Evolutionary conservation across 2,888 invertebrate species (phyloP).

Genomic region (Lasioglossum lativentre): DNA sequence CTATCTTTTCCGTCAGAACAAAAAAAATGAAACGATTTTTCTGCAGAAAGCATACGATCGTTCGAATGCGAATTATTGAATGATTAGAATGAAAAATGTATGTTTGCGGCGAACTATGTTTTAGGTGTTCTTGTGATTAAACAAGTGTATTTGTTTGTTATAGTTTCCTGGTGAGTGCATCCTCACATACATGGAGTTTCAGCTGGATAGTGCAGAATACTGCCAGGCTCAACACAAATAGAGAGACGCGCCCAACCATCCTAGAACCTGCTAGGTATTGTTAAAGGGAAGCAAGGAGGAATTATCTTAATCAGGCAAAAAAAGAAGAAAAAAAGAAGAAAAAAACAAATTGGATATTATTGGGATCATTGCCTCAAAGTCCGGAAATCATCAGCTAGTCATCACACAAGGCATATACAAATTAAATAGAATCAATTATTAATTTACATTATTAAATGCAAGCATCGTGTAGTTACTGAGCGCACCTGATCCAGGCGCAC

Average conservation of each 20-base stretch:
- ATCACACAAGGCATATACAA: conserved; percentile 79
- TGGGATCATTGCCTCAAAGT: conserved; percentile 73
- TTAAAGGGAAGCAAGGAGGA: conserved; percentile 53
- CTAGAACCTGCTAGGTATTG: conserved; percentile 68
- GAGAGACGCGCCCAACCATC: conserved; percentile 84
- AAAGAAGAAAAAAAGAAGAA: too few relatives aligned
- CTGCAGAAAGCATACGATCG: too few relatives aligned
- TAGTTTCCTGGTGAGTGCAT: conserved; percentile 95
- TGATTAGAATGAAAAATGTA: not conserved
- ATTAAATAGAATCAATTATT: conserved; percentile 80
- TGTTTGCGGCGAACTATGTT: not conserved
- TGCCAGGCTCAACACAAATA: conserved; percentile 99
- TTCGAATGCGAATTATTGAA: not conserved
- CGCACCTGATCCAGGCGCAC: conserved; percentile 78
- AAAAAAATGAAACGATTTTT: not conserved
- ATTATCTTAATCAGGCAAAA: conserved; percentile 59
- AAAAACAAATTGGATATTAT: conserved; percentile 45
- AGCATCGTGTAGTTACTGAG: conserved; percentile 78
- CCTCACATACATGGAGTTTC: conserved; percentile 99
- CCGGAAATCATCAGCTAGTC: conserved; percentile 81
- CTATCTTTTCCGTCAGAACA: not conserved
- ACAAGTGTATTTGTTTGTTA: conserved; percentile 79
- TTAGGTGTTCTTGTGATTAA: not conserved
- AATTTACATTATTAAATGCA: conserved; percentile 77
- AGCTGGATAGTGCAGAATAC: conserved; percentile 99